These are phyloP conservation scores for Laupala kohalensis DNA, from an alignment of 1,140 invertebrate species.

Conservation along the genomic window DNA sequence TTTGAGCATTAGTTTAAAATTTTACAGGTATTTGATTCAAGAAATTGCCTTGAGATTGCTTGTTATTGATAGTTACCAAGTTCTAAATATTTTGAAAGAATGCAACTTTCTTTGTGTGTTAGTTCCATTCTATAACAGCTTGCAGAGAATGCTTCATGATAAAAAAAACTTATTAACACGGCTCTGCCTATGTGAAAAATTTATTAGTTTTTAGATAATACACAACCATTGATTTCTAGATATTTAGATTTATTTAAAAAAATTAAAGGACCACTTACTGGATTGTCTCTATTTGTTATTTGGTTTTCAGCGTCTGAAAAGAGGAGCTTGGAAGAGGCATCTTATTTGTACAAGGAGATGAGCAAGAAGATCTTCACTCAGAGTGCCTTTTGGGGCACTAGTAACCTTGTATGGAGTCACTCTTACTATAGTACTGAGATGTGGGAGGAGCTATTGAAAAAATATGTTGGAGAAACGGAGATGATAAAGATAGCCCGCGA, in stretches of 20 bases:
- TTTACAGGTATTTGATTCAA: no score
- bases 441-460: slow-evolving; percentile 71
- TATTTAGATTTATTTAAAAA: no score
- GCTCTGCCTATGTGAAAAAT: not conserved
- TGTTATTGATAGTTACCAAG: no score
- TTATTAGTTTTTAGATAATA: not conserved
- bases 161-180: no score
- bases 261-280: no score
- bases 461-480: slow-evolving; percentile 49
- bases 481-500: slow-evolving; percentile 52
- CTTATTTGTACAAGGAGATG: slow-evolving; percentile 50
- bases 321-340: slow-evolving; percentile 45
- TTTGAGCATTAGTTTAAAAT: no score
- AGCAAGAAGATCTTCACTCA: slow-evolving; percentile 59
- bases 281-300: slow-evolving; percentile 1
- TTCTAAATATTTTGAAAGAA: no score
- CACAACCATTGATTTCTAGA: no score
- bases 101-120: no score
- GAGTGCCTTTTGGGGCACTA: slow-evolving; percentile 55
- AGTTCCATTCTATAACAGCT: no score
- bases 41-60: no score
- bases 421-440: slow-evolving; percentile 79
- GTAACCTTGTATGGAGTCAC: slow-evolving; percentile 69
- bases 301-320: slow-evolving; percentile 37
- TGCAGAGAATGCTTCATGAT: no score